These are phyloP conservation scores for Formica selysi DNA, from an alignment of 1,140 invertebrate genomes.

Conservation along the genomic window DNA sequence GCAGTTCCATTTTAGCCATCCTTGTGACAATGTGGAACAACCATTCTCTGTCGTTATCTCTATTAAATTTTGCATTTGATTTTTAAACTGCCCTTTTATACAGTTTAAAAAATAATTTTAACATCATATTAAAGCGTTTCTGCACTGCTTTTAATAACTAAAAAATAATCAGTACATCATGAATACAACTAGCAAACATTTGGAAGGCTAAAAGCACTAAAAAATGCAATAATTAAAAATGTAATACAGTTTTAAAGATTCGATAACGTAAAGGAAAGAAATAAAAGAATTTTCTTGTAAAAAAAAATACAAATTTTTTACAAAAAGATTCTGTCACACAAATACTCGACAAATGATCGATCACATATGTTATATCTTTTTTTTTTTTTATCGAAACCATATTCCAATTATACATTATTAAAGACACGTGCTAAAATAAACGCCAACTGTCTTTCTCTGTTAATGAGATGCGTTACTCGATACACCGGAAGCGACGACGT, in stretches of 20 bases:
- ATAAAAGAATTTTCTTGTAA: too few relatives aligned
- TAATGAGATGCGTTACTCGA: not conserved
- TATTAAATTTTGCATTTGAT: conserved; percentile 39
- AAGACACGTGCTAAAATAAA: not conserved
- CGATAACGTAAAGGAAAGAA: not conserved
- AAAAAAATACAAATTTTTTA: too few relatives aligned
- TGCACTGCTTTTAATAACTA: not conserved
- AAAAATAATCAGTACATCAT: not conserved
- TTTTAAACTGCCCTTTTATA: conserved; percentile 31
- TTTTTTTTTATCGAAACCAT: not conserved
- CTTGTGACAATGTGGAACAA: conserved; percentile 28
- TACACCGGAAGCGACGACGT: conserved; percentile 36
- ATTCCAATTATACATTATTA: not conserved
- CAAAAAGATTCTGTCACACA: not conserved
- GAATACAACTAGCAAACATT: not conserved
- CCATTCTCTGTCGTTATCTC: not conserved
- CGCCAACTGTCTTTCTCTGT: not conserved
- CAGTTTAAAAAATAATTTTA: conserved; percentile 39
- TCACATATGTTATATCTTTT: not conserved
- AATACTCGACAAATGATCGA: not conserved
- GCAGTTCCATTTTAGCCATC: conserved; percentile 3
- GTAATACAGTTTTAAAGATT: not conserved
- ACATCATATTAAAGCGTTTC: not conserved
- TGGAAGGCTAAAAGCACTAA: not conserved
- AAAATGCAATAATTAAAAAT: not conserved